These are phyloP conservation scores for Anguilla rostrata DNA, from an alignment of 2,113 vertebrate species.

Conservation along the genomic window DNA sequence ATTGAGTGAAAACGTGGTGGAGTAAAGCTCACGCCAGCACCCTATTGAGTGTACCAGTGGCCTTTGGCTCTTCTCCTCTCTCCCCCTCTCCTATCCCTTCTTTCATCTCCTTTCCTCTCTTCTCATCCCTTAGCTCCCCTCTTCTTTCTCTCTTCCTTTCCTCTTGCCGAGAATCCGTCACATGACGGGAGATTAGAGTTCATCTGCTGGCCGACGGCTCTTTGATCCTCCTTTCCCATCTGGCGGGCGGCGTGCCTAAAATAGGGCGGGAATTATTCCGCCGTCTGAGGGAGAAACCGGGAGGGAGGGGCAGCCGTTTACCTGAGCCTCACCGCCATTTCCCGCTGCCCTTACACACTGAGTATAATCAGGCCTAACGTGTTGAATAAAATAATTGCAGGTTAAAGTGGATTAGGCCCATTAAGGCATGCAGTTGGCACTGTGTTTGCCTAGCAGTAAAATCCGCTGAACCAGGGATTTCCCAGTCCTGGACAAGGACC, in stretches of 20 bases:
- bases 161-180: not conserved
- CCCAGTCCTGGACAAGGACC: not conserved
- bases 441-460: not conserved
- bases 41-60: not conserved
- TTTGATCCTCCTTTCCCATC: constrained; percentile 40
- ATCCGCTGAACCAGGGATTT: not conserved
- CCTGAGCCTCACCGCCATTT: not conserved
- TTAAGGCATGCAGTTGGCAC: not conserved
- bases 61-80: not conserved
- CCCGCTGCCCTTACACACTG: too few relatives aligned
- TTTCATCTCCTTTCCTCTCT: not conserved
- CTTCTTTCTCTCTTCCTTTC: not conserved
- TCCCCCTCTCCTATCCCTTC: not conserved
- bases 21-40: not conserved
- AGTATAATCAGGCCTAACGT: not conserved
- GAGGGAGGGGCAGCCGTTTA: not conserved
- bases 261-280: constrained; percentile 20
- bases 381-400: not conserved
- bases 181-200: constrained; percentile 8
- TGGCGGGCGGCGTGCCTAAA: constrained; percentile 22
- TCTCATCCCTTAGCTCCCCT: not conserved
- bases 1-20: not conserved
- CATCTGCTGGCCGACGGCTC: not conserved
- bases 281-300: constrained; percentile 10
- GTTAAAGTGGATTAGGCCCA: not conserved